Percentiles rank a stretch among this genome's conserved stretches.
Conservation (phyloP, 2,797 vertebrate species). For the Scolopax rusticola region DNA sequence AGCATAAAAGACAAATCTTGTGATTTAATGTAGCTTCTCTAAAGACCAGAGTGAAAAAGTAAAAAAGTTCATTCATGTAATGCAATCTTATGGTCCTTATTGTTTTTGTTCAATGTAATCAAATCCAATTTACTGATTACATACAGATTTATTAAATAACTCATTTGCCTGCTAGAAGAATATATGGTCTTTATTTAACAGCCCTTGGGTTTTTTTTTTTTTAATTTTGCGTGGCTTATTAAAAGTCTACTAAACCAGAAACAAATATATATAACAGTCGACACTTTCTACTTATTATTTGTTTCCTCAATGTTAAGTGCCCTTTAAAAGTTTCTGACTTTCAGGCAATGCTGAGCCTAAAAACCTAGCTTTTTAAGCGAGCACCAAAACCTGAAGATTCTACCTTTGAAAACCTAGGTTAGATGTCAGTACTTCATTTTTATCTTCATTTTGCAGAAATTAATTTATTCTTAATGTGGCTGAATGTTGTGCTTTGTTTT, state of each 20-base stretch:
- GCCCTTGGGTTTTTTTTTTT: neutral
- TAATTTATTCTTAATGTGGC: neutral
- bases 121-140: neutral
- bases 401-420: neutral
- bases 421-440: neutral
- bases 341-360: neutral
- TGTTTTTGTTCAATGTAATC: neutral
- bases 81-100: neutral
- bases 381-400: neutral
- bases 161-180: neutral
- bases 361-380: neutral
- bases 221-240: neutral
- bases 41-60: neutral
- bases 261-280: neutral
- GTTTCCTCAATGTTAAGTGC: neutral
- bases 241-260: neutral
- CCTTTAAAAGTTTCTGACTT: neutral
- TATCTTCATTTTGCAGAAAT: slow-evolving; percentile 1
- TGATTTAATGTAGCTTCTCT: neutral
- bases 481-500: neutral
- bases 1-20: neutral
- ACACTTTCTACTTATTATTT: neutral
- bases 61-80: neutral
- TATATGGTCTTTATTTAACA: neutral
- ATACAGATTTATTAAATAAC: neutral